These are phyloP conservation scores for Myotis davidii DNA, from an alignment of 2,113 vertebrate genomes.

Conservation along the genomic window DNA sequence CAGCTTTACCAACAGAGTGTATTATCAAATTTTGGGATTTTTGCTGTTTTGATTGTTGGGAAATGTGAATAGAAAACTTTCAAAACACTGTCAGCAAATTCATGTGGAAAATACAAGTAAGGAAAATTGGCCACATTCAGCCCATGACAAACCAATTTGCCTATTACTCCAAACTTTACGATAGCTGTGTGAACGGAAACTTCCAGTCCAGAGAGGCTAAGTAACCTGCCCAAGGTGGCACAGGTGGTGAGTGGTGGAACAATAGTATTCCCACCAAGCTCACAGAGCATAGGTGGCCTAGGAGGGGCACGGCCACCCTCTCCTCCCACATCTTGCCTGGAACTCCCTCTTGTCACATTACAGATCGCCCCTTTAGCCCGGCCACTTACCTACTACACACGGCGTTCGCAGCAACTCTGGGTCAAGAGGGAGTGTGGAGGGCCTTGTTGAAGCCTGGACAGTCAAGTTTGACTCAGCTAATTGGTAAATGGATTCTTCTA, in stretches of 20 bases:
- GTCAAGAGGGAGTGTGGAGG: constrained; percentile 75
- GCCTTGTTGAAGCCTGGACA: constrained; percentile 81
- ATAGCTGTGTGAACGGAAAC: not conserved
- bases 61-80: not conserved
- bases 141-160: not conserved
- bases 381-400: constrained; percentile 78
- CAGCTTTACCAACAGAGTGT: not conserved
- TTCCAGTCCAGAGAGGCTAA: not conserved
- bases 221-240: not conserved
- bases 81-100: not conserved
- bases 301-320: fast-evolving
- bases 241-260: not conserved
- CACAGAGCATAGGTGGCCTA: too few species aligned
- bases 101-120: not conserved
- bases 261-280: not conserved
- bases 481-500: constrained; percentile 87
- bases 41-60: not conserved
- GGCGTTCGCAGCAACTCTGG: constrained; percentile 78
- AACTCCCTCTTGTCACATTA: constrained; percentile 61
- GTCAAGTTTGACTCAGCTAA: constrained; percentile 84
- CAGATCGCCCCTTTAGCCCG: constrained; percentile 72
- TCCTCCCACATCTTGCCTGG: not conserved
- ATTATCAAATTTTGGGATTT: not conserved
- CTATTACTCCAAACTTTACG: not conserved
- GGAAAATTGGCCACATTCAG: not conserved